Evolutionary conservation across 2,888 invertebrate genomes (phyloP).

Genomic region (Xylocampa areola): DNA sequence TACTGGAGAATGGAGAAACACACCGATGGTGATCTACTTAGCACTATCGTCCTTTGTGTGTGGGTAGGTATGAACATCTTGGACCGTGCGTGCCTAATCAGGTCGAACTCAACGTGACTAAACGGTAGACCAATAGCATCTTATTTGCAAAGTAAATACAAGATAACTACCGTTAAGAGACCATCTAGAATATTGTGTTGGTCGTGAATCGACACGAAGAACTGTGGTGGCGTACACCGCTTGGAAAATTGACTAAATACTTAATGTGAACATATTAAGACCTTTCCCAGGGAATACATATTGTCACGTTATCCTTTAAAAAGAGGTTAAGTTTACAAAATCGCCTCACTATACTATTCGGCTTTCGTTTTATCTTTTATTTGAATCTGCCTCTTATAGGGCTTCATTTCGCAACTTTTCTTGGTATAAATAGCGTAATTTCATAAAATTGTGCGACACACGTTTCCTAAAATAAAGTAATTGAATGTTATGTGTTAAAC

Average conservation of each 20-base stretch:
- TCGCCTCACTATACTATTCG: too few relatives aligned
- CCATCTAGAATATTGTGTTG: background rate
- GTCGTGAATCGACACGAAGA: too few relatives aligned
- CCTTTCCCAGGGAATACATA: too few relatives aligned
- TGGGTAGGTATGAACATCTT: background rate
- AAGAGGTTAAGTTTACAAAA: too few relatives aligned
- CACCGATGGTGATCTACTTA: slow-evolving; percentile 9
- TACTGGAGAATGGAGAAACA: slow-evolving; percentile 8
- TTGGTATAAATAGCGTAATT: background rate
- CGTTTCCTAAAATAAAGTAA: slow-evolving; percentile 1
- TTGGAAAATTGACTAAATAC: too few relatives aligned
- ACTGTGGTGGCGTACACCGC: background rate
- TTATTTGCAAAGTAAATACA: background rate
- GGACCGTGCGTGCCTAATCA: slow-evolving; percentile 19
- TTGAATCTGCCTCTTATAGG: slow-evolving; percentile 6
- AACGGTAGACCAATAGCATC: background rate
- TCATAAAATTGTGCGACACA: slow-evolving; percentile 1
- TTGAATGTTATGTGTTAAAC: slow-evolving; percentile 10
- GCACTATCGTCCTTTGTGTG: slow-evolving; percentile 2
- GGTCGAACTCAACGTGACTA: background rate
- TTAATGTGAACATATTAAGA: too few relatives aligned
- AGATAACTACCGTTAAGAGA: too few relatives aligned
- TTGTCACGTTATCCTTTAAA: too few relatives aligned
- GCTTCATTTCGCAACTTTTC: slow-evolving; percentile 5
- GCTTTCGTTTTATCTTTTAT: too few relatives aligned